Evolutionary conservation across 1,140 invertebrate species (phyloP).

Genomic region (Acromyrmex heyeri): DNA sequence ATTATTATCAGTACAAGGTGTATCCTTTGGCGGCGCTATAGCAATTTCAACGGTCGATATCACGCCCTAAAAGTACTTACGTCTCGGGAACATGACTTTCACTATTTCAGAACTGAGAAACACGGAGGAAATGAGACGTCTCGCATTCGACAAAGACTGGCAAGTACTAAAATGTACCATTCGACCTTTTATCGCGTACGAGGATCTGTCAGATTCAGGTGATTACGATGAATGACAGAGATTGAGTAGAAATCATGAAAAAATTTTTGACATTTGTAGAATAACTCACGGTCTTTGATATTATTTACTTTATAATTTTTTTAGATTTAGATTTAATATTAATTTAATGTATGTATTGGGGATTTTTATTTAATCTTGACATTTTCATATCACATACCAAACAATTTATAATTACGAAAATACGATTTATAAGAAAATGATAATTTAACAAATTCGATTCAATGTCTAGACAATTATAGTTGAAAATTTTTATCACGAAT

Average conservation of each 20-base stretch:
- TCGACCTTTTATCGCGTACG: background rate
- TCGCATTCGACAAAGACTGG: background rate
- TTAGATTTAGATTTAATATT: background rate
- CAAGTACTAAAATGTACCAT: background rate
- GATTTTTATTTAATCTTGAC: background rate
- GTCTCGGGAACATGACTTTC: slow-evolving; percentile 6
- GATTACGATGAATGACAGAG: background rate
- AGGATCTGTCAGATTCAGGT: background rate
- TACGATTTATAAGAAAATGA: background rate
- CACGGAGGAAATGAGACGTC: slow-evolving; percentile 36
- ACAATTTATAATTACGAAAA: background rate
- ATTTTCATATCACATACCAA: background rate
- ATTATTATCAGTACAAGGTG: slow-evolving; percentile 61
- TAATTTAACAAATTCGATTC: background rate
- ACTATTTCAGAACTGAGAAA: slow-evolving; percentile 16
- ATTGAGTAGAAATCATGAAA: background rate
- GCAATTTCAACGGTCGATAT: slow-evolving; percentile 32
- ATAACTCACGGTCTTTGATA: background rate
- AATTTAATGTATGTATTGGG: background rate
- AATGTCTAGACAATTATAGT: background rate
- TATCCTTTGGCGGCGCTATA: slow-evolving; percentile 8
- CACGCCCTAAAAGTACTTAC: slow-evolving; percentile 11
- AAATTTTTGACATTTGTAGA: background rate
- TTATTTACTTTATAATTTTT: background rate
- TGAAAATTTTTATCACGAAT: slow-evolving; percentile 13